A percentile compares a stretch with the other conserved stretches of the same genome.
These are phyloP conservation scores for Umimayanthus kanabou DNA, from an alignment of 92 coral and sea anemone species.

Conservation along the genomic window DNA sequence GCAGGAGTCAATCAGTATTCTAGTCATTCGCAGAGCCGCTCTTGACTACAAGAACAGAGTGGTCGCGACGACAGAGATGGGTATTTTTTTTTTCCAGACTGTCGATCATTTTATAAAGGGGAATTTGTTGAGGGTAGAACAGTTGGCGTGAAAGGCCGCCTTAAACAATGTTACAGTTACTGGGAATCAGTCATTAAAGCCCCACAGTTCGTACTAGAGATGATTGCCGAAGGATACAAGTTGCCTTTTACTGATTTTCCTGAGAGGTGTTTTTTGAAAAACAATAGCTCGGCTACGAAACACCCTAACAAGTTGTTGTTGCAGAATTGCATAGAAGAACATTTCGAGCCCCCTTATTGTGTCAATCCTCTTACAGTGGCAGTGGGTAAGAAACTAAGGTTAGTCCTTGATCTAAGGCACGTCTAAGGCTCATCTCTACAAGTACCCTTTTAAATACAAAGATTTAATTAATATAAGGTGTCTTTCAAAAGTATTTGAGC, in stretches of 20 bases:
- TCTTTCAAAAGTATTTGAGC: slow-evolving; percentile 36
- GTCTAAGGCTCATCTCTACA: slow-evolving; percentile 30
- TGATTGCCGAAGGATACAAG: slow-evolving; percentile 51
- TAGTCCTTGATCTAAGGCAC: slow-evolving; percentile 49
- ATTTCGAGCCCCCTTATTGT: slow-evolving; percentile 28
- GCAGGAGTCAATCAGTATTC: not conserved
- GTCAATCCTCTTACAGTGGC: slow-evolving; percentile 48
- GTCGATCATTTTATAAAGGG: not conserved
- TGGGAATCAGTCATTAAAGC: slow-evolving; percentile 32
- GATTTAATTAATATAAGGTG: slow-evolving; percentile 31
- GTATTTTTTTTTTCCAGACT: not conserved
- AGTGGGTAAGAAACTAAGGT: slow-evolving; percentile 42
- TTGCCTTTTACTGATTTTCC: slow-evolving; percentile 48
- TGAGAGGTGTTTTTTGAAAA: slow-evolving; percentile 33
- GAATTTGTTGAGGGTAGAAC: slow-evolving; percentile 20
- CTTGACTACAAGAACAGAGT: not conserved
- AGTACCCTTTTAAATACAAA: slow-evolving; percentile 25
- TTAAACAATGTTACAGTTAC: slow-evolving; percentile 19
- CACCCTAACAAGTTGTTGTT: slow-evolving; percentile 38
- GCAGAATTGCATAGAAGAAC: slow-evolving; percentile 33
- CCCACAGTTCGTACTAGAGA: not conserved
- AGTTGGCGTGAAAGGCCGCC: slow-evolving; percentile 34
- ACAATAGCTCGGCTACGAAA: slow-evolving; percentile 41
- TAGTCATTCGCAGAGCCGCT: slow-evolving; percentile 11
- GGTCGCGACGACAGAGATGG: not conserved